Percentiles rank a stretch among this genome's conserved stretches.
Evolutionary conservation across 2,797 vertebrate genomes (phyloP).

Genomic region (Sebastes dallii): DNA sequence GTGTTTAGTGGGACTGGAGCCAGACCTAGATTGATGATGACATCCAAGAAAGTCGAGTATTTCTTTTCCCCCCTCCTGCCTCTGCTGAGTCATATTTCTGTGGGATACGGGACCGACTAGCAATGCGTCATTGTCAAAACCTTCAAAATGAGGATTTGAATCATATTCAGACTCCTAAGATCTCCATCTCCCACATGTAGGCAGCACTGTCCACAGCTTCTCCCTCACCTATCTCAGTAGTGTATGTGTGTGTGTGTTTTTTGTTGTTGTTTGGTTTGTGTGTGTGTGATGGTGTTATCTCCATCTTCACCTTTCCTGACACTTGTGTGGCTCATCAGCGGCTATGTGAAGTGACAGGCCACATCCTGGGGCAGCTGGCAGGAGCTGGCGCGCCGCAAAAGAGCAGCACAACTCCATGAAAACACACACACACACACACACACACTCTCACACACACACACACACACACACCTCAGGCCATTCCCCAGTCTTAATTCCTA

Average conservation of each 20-base stretch:
- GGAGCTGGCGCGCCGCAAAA: conserved; percentile 91
- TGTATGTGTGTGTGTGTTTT: neutral
- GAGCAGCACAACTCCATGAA: conserved; percentile 87
- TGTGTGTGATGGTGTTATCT: conserved; percentile 67
- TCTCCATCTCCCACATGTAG: neutral
- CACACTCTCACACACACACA: conserved; percentile 75
- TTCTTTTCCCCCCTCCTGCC: neutral
- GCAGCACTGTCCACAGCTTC: neutral
- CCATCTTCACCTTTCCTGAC: conserved; percentile 96
- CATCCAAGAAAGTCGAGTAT: conserved; percentile 6
- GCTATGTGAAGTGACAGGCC: conserved; percentile 98
- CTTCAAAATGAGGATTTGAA: neutral
- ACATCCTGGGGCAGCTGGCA: conserved; percentile 93
- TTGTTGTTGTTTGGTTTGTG: neutral
- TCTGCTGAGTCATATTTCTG: conserved; percentile 8
- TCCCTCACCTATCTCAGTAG: conserved; percentile 4
- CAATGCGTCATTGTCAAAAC: neutral
- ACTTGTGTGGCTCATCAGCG: conserved; percentile 94
- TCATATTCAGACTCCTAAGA: neutral
- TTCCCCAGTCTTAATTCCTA: conserved; percentile 91
- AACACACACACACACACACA: conserved; percentile 45
- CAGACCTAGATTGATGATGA: conserved; percentile 29
- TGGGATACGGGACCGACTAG: neutral
- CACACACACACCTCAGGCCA: conserved; percentile 56
- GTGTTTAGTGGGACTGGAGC: neutral